phyloP scores from a whole-genome alignment of 2,797 vertebrate genomes.

The Arctocebus calabarensis region DNA sequence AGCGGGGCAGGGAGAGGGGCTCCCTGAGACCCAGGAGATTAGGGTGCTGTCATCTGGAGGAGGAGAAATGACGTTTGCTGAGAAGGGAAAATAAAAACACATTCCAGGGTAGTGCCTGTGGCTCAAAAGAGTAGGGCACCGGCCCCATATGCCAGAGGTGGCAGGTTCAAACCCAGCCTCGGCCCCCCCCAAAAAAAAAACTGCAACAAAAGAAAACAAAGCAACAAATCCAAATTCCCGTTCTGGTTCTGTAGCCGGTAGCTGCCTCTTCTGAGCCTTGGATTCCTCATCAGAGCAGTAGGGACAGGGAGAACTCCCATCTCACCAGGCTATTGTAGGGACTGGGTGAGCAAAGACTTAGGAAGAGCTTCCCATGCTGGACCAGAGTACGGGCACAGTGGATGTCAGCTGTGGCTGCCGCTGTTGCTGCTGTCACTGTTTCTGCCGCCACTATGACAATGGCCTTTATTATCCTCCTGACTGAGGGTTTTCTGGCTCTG shows the following conservation, averaged over 20 bases:
- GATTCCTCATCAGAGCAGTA: neutral
- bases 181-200: no score
- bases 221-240: neutral
- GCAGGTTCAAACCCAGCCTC: no score
- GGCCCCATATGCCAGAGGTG: no score
- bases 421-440: fast-evolving
- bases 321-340: neutral
- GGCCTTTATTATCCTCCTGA: neutral
- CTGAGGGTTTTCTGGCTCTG: neutral
- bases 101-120: neutral
- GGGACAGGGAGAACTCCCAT: neutral
- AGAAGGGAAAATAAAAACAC: neutral
- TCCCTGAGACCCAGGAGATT: neutral
- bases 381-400: no score
- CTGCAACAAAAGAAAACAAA: no score
- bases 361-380: neutral
- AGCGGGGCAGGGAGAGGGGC: no score
- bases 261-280: neutral
- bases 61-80: neutral
- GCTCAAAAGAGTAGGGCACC: no score
- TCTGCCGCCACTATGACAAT: neutral
- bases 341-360: neutral
- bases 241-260: neutral
- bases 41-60: neutral
- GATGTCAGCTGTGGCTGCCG: neutral